phyloP scores from a whole-genome alignment of 1,140 invertebrate genomes.

The Drosophila nigromelanica region DNA sequence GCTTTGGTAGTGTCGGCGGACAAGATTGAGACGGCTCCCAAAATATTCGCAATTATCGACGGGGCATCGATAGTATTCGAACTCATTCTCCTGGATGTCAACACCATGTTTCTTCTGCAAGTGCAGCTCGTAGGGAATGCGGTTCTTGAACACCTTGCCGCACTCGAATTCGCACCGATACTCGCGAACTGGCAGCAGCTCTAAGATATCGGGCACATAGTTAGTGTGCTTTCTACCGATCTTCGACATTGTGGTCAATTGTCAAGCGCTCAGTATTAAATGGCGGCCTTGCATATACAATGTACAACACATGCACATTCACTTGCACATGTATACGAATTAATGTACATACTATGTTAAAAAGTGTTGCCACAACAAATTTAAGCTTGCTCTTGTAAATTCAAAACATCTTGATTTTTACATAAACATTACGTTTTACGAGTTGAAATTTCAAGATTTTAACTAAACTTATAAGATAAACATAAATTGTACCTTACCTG shows the following conservation, averaged over 20 bases:
- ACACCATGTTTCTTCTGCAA: conserved; percentile 17
- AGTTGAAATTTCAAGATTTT: background rate
- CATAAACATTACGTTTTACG: background rate
- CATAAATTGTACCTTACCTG: background rate
- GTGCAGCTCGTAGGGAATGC: conserved; percentile 29
- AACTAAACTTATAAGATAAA: background rate
- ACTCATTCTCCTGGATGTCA: background rate
- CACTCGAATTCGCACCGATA: conserved; percentile 31
- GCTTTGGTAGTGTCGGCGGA: conserved; percentile 35
- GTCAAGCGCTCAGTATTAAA: background rate
- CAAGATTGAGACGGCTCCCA: background rate
- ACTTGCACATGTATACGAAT: background rate
- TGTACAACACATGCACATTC: background rate
- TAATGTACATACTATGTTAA: background rate
- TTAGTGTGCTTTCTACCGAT: background rate
- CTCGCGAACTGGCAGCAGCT: conserved; percentile 30
- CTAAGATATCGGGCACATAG: conserved; percentile 3
- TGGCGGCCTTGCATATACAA: background rate
- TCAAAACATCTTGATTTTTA: background rate
- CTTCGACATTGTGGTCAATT: conserved; percentile 1
- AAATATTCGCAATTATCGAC: background rate
- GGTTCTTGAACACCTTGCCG: conserved; percentile 35
- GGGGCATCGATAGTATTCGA: background rate
- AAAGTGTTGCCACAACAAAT: conserved; percentile 9
- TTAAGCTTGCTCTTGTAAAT: background rate